Evolutionary conservation across 2,797 vertebrate species (phyloP).

Genomic region (Arrhamphus sclerolepis): DNA sequence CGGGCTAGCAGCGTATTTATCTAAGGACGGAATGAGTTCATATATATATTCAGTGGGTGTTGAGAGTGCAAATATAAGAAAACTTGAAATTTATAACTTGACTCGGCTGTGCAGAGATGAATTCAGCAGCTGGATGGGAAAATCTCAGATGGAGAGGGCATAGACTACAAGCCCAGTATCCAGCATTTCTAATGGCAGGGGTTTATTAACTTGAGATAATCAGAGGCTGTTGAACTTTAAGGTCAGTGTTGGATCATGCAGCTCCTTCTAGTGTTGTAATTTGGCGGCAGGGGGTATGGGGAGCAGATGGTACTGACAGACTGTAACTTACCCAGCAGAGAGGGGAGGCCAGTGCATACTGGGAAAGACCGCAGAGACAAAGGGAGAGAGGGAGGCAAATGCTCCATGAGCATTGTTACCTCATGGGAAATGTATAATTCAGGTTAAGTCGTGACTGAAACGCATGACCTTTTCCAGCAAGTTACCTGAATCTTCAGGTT

Average conservation of each 20-base stretch:
- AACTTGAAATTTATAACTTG: constrained; percentile 22
- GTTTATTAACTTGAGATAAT: constrained; percentile 62
- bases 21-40: constrained; percentile 38
- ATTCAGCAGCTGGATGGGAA: constrained; percentile 1
- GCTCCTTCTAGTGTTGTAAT: constrained; percentile 65
- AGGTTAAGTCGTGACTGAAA: constrained; percentile 32
- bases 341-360: constrained; percentile 59
- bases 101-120: constrained; percentile 7
- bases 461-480: background rate
- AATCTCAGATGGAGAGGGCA: background rate
- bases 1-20: constrained; percentile 44
- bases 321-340: constrained; percentile 77
- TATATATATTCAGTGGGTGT: constrained; percentile 47
- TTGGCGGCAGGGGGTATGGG: constrained; percentile 69
- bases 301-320: constrained; percentile 86
- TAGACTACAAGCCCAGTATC: background rate
- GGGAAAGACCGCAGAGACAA: constrained; percentile 63
- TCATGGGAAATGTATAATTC: constrained; percentile 37
- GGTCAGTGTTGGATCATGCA: constrained; percentile 39
- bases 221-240: constrained; percentile 63
- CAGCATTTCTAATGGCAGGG: constrained; percentile 13
- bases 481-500: constrained; percentile 6
- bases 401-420: constrained; percentile 30
- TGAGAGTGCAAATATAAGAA: constrained; percentile 17
- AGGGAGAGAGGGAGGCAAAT: constrained; percentile 42